Evolutionary conservation across 2,113 vertebrate genomes (phyloP), one percentile per base, ranked within the genome.

Genomic region (Toxostoma redivivum): DNA sequence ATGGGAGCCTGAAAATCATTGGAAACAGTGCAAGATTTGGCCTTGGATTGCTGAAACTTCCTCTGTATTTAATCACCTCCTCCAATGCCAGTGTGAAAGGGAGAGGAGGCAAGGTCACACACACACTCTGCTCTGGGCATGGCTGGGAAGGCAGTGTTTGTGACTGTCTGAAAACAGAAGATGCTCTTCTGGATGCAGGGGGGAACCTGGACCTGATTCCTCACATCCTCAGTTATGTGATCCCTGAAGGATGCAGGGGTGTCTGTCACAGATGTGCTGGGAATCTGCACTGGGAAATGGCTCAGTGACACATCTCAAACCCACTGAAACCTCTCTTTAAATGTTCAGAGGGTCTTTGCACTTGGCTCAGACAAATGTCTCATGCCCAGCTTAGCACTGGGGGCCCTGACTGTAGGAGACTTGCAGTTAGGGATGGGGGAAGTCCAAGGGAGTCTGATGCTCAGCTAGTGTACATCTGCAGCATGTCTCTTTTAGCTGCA

Each of bases 171-270:
- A 74, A 92, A 27, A 44, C 44, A 72, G 58, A 72, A 33, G 35
- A 51, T 83, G 57, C 44, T 72, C 12, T 64, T 56, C 10, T 50
- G 53, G 27, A 30, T 66, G 23, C 69, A 33, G 21, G 8, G 8
- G 48, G 13, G 18, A 35, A 13, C 16, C 11, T 44, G 15, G 38
- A 7, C 15, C 44, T 42, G 35, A 16, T 56, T 83, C 2, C 40
- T 80, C 28, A 22, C 1, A 0, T 50, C 58, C 27, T 86, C 3
- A 1, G 1, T 65, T 81, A 25, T 5, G 4, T 38, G 24, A 38
- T 56, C 23, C n/a, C 20, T 90, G 54, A 50, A 42, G 65, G 74
- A 45, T 2, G 2, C 38, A 61, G 20, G 5, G 13, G 11, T 81
- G 40, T 81, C 82, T 54, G 12, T 85, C 74, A 58, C 27, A 31